Conservation (phyloP, 2,797 vertebrate genomes). For the Philypnodon macrostomus region DNA sequence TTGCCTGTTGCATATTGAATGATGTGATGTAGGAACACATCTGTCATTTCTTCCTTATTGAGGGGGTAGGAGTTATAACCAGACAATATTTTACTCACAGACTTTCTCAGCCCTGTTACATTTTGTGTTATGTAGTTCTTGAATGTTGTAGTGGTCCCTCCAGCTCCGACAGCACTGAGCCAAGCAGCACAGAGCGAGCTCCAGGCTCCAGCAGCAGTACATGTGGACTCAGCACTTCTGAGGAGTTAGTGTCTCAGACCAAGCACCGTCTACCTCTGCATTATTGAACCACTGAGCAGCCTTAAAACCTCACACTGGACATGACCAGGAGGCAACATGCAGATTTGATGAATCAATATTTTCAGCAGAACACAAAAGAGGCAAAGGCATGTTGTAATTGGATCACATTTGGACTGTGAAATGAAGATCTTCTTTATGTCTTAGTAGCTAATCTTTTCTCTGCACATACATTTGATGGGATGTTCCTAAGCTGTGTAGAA, state of each 20-base stretch:
- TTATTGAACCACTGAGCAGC: slow-evolving; percentile 55
- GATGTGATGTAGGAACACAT: no score
- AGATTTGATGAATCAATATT: slow-evolving; percentile 64
- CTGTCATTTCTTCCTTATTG: no score
- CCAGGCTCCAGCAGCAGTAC: slow-evolving; percentile 29
- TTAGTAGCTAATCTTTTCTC: slow-evolving; percentile 18
- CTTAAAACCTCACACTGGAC: slow-evolving; percentile 53
- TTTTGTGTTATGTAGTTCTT: slow-evolving; percentile 23
- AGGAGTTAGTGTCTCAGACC: slow-evolving; percentile 48
- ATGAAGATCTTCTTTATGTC: slow-evolving; percentile 12
- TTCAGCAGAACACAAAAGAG: slow-evolving; percentile 22
- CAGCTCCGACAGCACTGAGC: slow-evolving; percentile 30
- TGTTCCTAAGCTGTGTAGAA: slow-evolving; percentile 18
- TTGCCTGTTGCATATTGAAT: no score
- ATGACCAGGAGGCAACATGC: slow-evolving; percentile 50
- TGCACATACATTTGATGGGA: slow-evolving; percentile 18
- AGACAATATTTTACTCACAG: slow-evolving; percentile 1
- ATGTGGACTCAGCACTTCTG: slow-evolving; percentile 70
- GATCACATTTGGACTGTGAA: slow-evolving; percentile 24
- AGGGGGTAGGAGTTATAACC: no score
- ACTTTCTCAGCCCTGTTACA: slow-evolving; percentile 15
- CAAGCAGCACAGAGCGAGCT: slow-evolving; percentile 42
- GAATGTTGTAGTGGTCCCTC: slow-evolving; percentile 24
- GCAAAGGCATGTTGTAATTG: slow-evolving; percentile 18
- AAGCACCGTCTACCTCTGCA: slow-evolving; percentile 54